These are phyloP conservation scores for Micromys minutus DNA, from an alignment of 2,113 vertebrate species.

Conservation along the genomic window DNA sequence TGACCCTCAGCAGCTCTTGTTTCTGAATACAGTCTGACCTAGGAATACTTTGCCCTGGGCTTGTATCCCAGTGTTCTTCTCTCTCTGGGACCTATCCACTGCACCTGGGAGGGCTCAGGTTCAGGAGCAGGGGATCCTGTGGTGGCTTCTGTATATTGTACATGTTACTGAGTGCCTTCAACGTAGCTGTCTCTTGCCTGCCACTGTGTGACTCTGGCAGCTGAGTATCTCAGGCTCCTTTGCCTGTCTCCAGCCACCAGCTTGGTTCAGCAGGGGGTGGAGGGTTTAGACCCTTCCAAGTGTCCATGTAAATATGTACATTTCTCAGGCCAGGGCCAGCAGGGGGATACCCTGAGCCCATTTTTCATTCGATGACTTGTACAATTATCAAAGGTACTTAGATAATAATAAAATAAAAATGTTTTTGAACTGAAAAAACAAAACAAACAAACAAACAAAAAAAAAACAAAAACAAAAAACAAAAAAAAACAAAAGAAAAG, in stretches of 20 bases:
- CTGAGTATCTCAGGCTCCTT: background rate
- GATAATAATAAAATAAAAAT: constrained; percentile 94
- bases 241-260: background rate
- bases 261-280: background rate
- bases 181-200: constrained; percentile 82
- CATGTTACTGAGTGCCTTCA: constrained; percentile 94
- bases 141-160: constrained; percentile 64
- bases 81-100: background rate
- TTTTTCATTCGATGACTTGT: constrained; percentile 91
- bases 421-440: constrained; percentile 75
- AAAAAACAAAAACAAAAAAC: too few relatives aligned
- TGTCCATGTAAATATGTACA: constrained; percentile 95
- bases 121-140: background rate
- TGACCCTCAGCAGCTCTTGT: background rate
- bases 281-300: constrained; percentile 51
- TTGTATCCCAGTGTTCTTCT: background rate
- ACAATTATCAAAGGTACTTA: constrained; percentile 96
- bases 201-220: constrained; percentile 61
- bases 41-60: background rate
- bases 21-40: background rate
- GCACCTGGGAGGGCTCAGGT: background rate
- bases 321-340: constrained; percentile 86
- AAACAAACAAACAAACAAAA: too few relatives aligned
- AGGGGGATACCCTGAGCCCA: constrained; percentile 82
- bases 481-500: too few relatives aligned